phyloP scores from a whole-genome alignment of 1,140 invertebrate species.

The Drosophila sturtevanti region DNA sequence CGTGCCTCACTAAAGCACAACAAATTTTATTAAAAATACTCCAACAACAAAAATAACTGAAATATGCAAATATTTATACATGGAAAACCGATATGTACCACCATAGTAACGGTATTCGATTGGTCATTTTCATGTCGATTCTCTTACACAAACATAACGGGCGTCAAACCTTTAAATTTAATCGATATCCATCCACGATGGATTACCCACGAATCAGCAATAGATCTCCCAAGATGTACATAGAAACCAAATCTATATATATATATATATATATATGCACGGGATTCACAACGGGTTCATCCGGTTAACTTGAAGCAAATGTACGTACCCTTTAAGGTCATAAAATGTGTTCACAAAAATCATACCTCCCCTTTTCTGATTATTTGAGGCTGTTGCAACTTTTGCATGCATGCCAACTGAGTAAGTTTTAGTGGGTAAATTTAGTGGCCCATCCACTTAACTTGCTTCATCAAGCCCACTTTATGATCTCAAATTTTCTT shows the following conservation, averaged over 20 bases:
- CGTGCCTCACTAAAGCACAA: background rate
- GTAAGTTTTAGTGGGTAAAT: constrained; percentile 1
- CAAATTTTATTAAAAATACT: constrained; percentile 39
- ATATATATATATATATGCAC: background rate
- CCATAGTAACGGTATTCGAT: background rate
- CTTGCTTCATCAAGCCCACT: constrained; percentile 5
- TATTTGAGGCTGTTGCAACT: background rate
- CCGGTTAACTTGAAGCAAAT: background rate
- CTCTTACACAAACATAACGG: background rate
- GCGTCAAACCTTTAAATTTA: too few relatives aligned
- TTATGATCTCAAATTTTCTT: constrained; percentile 12
- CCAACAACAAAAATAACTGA: constrained; percentile 6
- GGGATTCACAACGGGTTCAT: background rate
- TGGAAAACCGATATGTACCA: background rate
- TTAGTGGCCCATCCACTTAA: constrained; percentile 7
- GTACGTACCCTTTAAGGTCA: background rate
- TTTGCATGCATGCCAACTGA: background rate
- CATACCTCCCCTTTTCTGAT: background rate
- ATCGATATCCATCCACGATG: too few relatives aligned
- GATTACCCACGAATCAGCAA: too few relatives aligned
- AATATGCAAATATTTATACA: background rate
- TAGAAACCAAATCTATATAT: too few relatives aligned
- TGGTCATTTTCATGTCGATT: background rate
- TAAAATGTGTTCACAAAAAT: background rate
- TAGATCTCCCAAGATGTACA: too few relatives aligned